Conservation (phyloP, 2,113 vertebrate genomes). For the Platichthys stellatus region DNA sequence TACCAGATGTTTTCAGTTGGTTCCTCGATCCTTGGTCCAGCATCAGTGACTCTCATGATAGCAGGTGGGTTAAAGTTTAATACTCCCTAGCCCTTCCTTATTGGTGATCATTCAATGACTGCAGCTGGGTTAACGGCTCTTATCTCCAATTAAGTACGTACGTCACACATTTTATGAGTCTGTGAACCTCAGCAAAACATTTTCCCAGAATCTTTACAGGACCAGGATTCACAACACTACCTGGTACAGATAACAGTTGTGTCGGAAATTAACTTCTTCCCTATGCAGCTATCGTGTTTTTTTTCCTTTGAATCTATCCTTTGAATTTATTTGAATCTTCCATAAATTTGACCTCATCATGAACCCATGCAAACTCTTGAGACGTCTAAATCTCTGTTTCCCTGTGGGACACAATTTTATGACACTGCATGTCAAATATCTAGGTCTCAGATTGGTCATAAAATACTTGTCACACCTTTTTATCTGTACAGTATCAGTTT, state of each 20-base stretch:
- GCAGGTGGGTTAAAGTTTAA: slow-evolving; percentile 73
- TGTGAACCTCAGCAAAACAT: neutral
- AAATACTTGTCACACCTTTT: neutral
- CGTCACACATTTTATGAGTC: no score
- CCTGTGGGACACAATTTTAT: neutral
- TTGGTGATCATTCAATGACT: no score
- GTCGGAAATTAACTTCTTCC: neutral
- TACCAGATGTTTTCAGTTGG: slow-evolving; percentile 86
- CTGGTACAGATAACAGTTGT: no score
- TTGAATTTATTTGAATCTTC: neutral
- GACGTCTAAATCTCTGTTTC: neutral
- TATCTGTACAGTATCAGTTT: neutral
- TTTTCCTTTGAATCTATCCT: no score
- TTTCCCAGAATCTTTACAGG: neutral
- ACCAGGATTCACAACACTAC: neutral
- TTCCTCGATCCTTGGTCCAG: slow-evolving; percentile 86
- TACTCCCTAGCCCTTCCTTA: neutral
- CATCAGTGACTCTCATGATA: slow-evolving; percentile 86
- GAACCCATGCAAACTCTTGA: neutral
- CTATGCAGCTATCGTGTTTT: neutral
- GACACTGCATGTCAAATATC: neutral
- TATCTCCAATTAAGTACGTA: neutral
- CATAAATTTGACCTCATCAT: neutral
- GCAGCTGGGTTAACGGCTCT: neutral
- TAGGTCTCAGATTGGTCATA: neutral